Conservation (phyloP, 2,797 vertebrate species). For the Psittacula derbiana region DNA sequence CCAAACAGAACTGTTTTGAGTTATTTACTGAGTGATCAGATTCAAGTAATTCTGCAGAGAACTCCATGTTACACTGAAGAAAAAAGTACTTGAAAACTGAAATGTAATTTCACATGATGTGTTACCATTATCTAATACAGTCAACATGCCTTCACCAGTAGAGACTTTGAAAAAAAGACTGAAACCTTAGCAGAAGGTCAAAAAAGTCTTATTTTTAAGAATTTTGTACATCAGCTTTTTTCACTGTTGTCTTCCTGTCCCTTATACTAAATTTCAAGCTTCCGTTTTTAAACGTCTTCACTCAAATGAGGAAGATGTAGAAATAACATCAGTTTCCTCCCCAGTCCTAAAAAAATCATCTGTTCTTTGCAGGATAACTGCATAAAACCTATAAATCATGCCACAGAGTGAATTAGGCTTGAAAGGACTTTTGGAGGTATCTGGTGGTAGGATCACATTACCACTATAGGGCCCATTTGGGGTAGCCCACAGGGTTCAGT, state of each 20-base stretch:
- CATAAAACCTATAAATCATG: not conserved
- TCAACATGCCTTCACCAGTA: not conserved
- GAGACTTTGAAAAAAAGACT: not conserved
- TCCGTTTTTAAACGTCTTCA: not conserved
- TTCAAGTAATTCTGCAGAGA: not conserved
- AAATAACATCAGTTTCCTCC: not conserved
- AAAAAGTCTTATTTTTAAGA: not conserved
- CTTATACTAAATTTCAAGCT: not conserved
- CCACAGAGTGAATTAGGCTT: not conserved
- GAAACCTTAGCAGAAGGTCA: not conserved
- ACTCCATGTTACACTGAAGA: not conserved
- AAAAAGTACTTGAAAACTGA: not conserved
- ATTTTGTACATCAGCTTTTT: not conserved
- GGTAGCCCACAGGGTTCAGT: not conserved
- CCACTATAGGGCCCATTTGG: not conserved
- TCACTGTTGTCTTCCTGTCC: not conserved
- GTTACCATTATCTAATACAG: not conserved
- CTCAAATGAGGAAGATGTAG: not conserved
- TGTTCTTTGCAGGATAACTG: not conserved
- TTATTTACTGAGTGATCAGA: constrained; percentile 15
- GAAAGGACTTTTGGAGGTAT: not conserved
- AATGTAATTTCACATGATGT: not conserved
- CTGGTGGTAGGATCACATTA: not conserved
- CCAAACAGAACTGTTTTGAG: constrained; percentile 18
- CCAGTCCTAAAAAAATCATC: not conserved